Evolutionary conservation across 2,888 invertebrate genomes (phyloP).

Genomic region (Dryobota labecula): DNA sequence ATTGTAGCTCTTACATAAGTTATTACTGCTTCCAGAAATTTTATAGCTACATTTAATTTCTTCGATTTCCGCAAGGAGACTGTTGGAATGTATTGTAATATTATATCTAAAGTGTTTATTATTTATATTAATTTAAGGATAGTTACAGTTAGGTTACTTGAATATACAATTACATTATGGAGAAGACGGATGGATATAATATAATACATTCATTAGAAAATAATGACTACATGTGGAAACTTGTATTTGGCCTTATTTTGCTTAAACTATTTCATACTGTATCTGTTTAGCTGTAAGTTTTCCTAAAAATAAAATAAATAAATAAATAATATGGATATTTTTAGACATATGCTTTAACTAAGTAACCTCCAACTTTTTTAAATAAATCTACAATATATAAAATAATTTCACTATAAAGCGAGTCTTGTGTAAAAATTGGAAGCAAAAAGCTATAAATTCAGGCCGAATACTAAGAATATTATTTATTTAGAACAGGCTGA

Average conservation of each 20-base stretch:
- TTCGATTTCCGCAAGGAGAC: constrained; percentile 32
- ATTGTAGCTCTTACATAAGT: constrained; percentile 68
- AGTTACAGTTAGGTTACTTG: not conserved
- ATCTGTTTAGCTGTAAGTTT: too few species aligned
- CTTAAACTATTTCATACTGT: too few species aligned
- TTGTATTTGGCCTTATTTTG: too few species aligned
- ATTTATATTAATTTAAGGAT: not conserved
- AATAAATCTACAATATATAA: not conserved
- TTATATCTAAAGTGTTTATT: not conserved
- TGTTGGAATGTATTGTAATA: constrained; percentile 16
- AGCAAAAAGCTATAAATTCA: not conserved
- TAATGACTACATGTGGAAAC: too few species aligned
- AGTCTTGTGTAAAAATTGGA: constrained; percentile 2
- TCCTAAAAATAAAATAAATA: too few species aligned
- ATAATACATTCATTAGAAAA: too few species aligned
- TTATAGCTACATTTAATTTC: constrained; percentile 33
- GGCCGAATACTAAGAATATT: not conserved
- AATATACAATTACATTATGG: not conserved
- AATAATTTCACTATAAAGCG: not conserved
- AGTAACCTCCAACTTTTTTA: not conserved
- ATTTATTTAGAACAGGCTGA: constrained; percentile 19
- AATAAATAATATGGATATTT: too few species aligned
- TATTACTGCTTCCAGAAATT: constrained; percentile 56
- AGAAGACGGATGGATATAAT: not conserved
- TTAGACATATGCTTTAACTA: not conserved